Percentiles rank a stretch among this genome's conserved stretches.
phyloP scores from a whole-genome alignment of 2,888 invertebrate genomes.

The Protula sp. region DNA sequence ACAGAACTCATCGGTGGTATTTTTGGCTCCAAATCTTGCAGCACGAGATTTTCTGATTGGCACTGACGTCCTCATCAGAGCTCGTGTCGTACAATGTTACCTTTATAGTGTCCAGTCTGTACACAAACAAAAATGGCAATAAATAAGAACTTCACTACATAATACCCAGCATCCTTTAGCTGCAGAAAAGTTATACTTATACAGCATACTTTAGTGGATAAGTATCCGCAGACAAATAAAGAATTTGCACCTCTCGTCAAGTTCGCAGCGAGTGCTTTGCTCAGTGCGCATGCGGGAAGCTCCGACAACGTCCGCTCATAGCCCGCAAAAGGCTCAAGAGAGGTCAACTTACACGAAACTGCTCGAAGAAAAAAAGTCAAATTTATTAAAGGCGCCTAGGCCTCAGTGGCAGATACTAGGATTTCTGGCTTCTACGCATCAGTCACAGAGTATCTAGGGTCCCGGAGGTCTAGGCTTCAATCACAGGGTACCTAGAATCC shows the following conservation, averaged over 20 bases:
- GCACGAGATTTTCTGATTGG: not conserved
- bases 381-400: no score
- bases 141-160: no score
- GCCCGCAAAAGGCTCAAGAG: not conserved
- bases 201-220: no score
- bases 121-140: not conserved
- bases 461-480: no score
- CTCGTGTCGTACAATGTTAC: conserved; percentile 1
- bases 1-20: not conserved
- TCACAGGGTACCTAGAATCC: no score
- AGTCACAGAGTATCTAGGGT: no score
- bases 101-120: not conserved
- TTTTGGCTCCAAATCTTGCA: not conserved
- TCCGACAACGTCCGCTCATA: no score
- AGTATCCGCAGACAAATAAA: not conserved
- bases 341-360: not conserved
- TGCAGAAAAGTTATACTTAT: no score
- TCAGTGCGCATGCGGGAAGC: not conserved
- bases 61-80: not conserved
- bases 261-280: not conserved
- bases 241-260: not conserved
- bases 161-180: no score
- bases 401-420: no score
- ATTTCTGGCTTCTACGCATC: no score
- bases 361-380: not conserved